Evolutionary conservation across 2,797 vertebrate genomes (phyloP).

Genomic region (Silurus aristotelis): DNA sequence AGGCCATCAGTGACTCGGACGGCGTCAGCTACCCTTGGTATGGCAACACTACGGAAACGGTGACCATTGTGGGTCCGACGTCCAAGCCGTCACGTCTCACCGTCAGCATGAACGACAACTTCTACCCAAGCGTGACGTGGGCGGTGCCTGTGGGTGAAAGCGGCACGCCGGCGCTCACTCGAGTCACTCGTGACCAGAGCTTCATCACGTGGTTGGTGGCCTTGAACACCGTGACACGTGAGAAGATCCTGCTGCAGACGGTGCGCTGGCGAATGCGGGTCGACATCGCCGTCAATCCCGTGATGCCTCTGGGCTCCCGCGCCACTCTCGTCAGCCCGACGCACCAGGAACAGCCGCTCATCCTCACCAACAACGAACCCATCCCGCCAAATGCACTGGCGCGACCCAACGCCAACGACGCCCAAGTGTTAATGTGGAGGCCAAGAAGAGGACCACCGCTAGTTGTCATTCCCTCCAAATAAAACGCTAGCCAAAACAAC

Average conservation of each 20-base stretch:
- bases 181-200: conserved; percentile 98
- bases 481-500: conserved; percentile 55
- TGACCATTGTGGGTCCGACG: conserved; percentile 92
- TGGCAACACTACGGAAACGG: conserved; percentile 97
- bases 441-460: conserved; percentile 91
- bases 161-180: conserved; percentile 92
- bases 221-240: conserved; percentile 94
- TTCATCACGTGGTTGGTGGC: conserved; percentile 99
- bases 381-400: conserved; percentile 95
- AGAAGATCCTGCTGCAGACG: conserved; percentile 95
- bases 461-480: conserved; percentile 96
- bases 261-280: conserved; percentile 99
- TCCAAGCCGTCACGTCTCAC: conserved; percentile 95
- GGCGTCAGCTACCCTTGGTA: conserved; percentile 99
- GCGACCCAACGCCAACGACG: conserved; percentile 97
- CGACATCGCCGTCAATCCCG: conserved; percentile 94
- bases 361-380: conserved; percentile 96
- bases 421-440: conserved; percentile 99
- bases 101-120: conserved; percentile 99
- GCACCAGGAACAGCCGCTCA: conserved; percentile 96
- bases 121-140: conserved; percentile 99
- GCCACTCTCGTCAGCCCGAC: conserved; percentile 90
- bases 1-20: conserved; percentile 98
- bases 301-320: conserved; percentile 90
- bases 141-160: conserved; percentile 98